Evolutionary conservation across 2,797 vertebrate species (phyloP), one percentile per base, ranked within the genome.

Genomic region (Momotus momota): DNA sequence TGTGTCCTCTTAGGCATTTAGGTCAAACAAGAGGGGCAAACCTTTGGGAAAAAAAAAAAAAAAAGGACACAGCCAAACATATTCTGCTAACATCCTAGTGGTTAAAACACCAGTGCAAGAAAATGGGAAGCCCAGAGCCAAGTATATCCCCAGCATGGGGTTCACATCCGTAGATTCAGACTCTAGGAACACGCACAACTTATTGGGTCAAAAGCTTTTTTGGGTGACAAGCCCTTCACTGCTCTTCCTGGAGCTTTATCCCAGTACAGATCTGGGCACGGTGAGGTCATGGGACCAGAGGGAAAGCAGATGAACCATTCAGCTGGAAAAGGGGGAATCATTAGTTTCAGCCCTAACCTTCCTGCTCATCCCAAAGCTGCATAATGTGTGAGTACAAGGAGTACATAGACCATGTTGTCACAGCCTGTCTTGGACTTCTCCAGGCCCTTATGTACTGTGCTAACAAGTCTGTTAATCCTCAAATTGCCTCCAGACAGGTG

Each of bases 391-490:
- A 58, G 2, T 6, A 6, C 12, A 41, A 86, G 54, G 17, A 73
- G 71, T 61, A 72, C 14, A 38, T 40, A 40, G 31, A 54, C 29
- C 0, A 0, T 11, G n/a, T 45, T 35, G 23, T 26, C 60, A 33
- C 0, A 33, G 64, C 1, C 0, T 5, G 26, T 3, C 40, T 11
- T 54, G 48, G 51, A 62, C 19, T 78, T 73, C 40, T 87, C n/a
- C 38, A 55, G 43, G 38, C 14, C 40, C 17, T 41, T 10, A 51
- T 0, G 1, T 57, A 62, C 23, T 12, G 20, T 10, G 29, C 6
- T 75, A 58, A 20, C 0, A 0, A 82, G n/a, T 21, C 67, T 85
- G 17, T 9, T 62, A 51, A 85, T 67, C 22, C 60, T 10, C 45
- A 74, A 26, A 52, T 1, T 49, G 33, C 22, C 31, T 82, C 79